phyloP scores from a whole-genome alignment of 2,888 invertebrate genomes.

The Neoaliturus tenellus region DNA sequence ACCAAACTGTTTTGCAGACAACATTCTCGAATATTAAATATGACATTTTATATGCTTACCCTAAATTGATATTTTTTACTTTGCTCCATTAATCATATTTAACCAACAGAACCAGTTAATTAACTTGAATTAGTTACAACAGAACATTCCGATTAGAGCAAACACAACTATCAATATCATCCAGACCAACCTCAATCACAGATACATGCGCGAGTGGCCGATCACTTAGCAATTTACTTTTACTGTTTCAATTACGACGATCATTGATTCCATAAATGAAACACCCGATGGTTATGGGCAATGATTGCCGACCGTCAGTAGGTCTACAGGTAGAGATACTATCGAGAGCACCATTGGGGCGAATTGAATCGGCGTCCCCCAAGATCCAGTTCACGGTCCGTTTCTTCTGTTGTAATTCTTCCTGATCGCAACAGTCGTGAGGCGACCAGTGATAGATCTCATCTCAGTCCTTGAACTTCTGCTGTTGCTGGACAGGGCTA shows the following conservation, averaged over 20 bases:
- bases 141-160: too few relatives aligned
- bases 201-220: neutral
- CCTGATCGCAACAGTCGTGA: neutral
- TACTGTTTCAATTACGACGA: conserved; percentile 23
- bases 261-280: conserved; percentile 30
- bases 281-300: neutral
- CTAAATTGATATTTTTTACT: too few relatives aligned
- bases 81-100: too few relatives aligned
- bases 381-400: conserved; percentile 8
- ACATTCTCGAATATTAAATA: too few relatives aligned
- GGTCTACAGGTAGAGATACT: neutral
- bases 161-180: too few relatives aligned
- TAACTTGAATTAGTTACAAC: too few relatives aligned
- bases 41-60: too few relatives aligned
- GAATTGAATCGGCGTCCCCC: conserved; percentile 5
- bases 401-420: conserved; percentile 10
- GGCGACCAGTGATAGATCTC: conserved; percentile 13
- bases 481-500: conserved; percentile 8
- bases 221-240: conserved; percentile 23
- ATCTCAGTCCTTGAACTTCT: conserved; percentile 21
- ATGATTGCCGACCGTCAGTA: neutral
- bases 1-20: too few relatives aligned
- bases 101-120: too few relatives aligned
- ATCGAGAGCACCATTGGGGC: neutral
- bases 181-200: neutral